A percentile compares a stretch with the other conserved stretches of the same genome.
phyloP scores from a whole-genome alignment of 2,888 invertebrate species.

The Boloria selene region DNA sequence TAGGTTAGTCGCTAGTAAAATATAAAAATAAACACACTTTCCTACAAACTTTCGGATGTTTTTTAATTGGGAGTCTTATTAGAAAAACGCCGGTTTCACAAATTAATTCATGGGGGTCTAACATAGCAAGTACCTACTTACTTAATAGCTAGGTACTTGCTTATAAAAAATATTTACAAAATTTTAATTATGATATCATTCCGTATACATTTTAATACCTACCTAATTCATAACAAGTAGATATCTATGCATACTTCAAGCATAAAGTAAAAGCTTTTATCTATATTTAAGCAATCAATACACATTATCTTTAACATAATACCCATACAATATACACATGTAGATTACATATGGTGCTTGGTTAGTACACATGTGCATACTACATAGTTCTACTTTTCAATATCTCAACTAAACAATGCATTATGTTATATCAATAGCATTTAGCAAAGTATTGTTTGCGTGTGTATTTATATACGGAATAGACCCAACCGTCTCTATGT shows the following conservation, averaged over 20 bases:
- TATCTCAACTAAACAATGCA: conserved; percentile 35
- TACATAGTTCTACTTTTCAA: conserved; percentile 28
- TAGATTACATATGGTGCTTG: not conserved
- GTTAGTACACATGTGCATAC: conserved; percentile 13
- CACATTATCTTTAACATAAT: conserved; percentile 19
- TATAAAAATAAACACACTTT: too few relatives aligned
- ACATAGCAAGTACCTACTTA: too few relatives aligned
- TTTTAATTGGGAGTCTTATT: too few relatives aligned
- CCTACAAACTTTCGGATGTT: too few relatives aligned
- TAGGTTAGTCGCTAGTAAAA: too few relatives aligned
- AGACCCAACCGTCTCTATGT: conserved; percentile 48
- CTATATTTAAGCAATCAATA: conserved; percentile 26
- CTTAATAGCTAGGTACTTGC: too few relatives aligned
- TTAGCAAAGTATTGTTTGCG: conserved; percentile 52
- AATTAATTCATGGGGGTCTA: too few relatives aligned
- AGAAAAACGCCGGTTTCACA: too few relatives aligned
- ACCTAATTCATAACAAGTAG: not conserved
- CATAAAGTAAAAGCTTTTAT: conserved; percentile 21
- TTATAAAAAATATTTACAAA: too few relatives aligned
- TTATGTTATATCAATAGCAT: conserved; percentile 43
- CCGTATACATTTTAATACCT: conserved; percentile 2
- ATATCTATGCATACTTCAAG: conserved; percentile 8
- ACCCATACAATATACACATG: too few relatives aligned
- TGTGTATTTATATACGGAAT: conserved; percentile 55
- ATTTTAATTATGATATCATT: not conserved